Base-by-base conservation (phyloP, 1,140 invertebrate genomes). In the Archivesica marissinica region DNA sequence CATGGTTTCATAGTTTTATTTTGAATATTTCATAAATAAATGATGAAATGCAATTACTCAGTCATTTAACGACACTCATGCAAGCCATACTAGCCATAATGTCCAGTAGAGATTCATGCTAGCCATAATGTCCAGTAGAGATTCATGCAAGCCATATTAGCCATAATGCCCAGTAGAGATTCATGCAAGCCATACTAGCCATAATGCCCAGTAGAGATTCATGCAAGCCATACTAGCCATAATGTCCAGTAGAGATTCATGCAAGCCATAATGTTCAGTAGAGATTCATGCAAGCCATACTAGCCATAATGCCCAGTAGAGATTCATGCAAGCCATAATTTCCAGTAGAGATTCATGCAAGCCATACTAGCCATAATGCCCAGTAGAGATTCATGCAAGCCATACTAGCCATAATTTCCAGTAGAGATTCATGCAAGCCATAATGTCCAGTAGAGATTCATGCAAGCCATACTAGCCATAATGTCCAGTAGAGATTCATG, bases 1-100 rank as follows among this genome's bases (percentile, higher is more conserved):
- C 28, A 64, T 64, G 28, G 59, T 64, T 64, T 64, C 59, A 64
- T 64, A 25, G 4, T 70, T 72, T 72, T 72, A 72, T 72, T 72
- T 72, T 41, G 68, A 72, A 44, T 72, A 72, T 41, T 72, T 72
- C 68, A 72, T 72, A 72, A 72, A 72, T 72, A 72, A 64, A 72
- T 72, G 68, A 52, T 50, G 41, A 72, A 72, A 72, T 72, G 68
- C 68, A 72, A 47, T 72, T 50, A 52, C 39, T 50, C 41, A n/a
- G 28, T 20, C 39, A 70, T 47, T 47, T 72, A n/a, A 30, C 25
- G 33, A 25, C 68, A 33, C 50, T 41, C 44, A 72, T 50, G 50
- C 68, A 72, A 38, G 50, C n/a, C n/a, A n/a, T n/a, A n/a, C n/a
- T n/a, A n/a, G n/a, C n/a, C n/a, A 64, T 28, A 35, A 35, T 64